Evolutionary conservation across 2,888 invertebrate species (phyloP).

Genomic region (Ochlodes sylvanus): DNA sequence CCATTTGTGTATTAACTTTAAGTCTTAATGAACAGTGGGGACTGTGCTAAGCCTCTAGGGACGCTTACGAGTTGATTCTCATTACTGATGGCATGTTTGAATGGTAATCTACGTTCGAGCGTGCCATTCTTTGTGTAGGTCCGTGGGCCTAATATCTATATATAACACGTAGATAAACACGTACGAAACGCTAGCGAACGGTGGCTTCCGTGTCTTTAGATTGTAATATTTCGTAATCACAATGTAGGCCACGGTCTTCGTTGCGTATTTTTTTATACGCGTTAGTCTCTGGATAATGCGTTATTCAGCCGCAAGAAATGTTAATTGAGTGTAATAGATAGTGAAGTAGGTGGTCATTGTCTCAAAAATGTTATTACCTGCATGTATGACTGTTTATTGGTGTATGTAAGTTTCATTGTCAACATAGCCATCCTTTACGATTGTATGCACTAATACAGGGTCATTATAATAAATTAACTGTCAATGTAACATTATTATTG

Average conservation of each 20-base stretch:
- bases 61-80: constrained; percentile 31
- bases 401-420: constrained; percentile 39
- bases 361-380: constrained; percentile 26
- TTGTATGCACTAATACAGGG: constrained; percentile 38
- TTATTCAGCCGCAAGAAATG: constrained; percentile 29
- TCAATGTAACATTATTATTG: constrained; percentile 7
- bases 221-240: constrained; percentile 80
- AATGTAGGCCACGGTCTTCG: constrained; percentile 80
- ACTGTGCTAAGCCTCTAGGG: constrained; percentile 23
- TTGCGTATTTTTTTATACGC: constrained; percentile 73
- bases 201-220: constrained; percentile 74
- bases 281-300: constrained; percentile 44
- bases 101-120: constrained; percentile 49
- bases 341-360: constrained; percentile 22
- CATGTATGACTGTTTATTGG: neutral
- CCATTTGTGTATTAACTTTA: constrained; percentile 57
- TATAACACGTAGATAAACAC: constrained; percentile 76
- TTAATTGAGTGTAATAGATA: constrained; percentile 26
- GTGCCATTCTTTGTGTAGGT: constrained; percentile 71
- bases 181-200: constrained; percentile 63
- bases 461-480: constrained; percentile 38
- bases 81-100: constrained; percentile 48
- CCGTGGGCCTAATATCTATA: constrained; percentile 73
- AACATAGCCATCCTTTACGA: constrained; percentile 34
- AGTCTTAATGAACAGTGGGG: constrained; percentile 16